Evolutionary conservation across 2,888 invertebrate genomes (phyloP).

Genomic region (Pasiphila rectangulata): DNA sequence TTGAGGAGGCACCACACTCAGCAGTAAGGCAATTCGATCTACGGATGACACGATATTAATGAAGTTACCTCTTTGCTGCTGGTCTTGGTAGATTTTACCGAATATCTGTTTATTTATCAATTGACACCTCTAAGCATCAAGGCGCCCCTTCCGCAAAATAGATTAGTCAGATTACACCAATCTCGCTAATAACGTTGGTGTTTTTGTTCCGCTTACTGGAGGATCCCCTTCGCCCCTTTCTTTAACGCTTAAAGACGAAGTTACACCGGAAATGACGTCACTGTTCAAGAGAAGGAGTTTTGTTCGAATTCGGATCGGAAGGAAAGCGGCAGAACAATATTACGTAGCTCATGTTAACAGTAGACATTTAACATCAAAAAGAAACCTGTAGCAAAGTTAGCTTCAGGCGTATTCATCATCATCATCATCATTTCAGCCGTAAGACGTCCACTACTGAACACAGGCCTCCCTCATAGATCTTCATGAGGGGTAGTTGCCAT

Average conservation of each 20-base stretch:
- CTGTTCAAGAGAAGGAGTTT: no score
- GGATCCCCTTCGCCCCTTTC: conserved; percentile 71
- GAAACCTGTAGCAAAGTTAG: no score
- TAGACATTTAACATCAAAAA: no score
- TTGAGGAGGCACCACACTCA: no score
- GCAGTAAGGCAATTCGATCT: neutral
- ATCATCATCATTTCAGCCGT: neutral
- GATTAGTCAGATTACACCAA: conserved; percentile 82
- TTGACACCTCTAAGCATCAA: conserved; percentile 60
- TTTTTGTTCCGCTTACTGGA: conserved; percentile 79
- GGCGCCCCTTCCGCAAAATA: conserved; percentile 73
- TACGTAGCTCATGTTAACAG: no score
- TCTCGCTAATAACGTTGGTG: conserved; percentile 80
- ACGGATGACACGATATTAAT: neutral
- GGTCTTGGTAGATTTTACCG: neutral
- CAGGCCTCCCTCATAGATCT: no score
- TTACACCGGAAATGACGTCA: conserved; percentile 51
- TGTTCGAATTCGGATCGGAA: no score
- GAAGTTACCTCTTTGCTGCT: no score
- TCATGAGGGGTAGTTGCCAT: no score
- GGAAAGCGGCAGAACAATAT: no score
- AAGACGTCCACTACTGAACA: no score
- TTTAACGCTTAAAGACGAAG: conserved; percentile 49
- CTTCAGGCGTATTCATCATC: no score
- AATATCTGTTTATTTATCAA: conserved; percentile 50